Evolutionary conservation across 35 echinoderm and acorn worm genomes (phyloP), one percentile per base, ranked within the genome.

Genomic region (Ptychodera flava): DNA sequence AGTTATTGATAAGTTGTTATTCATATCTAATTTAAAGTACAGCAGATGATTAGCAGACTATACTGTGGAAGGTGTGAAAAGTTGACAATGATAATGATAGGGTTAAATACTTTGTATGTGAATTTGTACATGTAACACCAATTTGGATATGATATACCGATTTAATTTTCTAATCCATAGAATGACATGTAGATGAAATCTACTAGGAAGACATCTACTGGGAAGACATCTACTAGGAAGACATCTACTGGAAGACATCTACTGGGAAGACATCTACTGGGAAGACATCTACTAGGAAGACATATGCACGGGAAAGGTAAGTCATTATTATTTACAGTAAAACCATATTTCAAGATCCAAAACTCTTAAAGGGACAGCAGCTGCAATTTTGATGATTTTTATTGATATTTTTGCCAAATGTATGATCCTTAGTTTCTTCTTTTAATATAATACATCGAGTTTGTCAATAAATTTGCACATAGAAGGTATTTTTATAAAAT

Each of bases 121-220:
- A 64, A 64, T 64, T 64, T 64, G 45, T 64, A 12, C 6, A 64
- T 64, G 45, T 64, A 64, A 64, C 45, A 64, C 45, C 45, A 64
- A 64, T 64, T 64, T 64, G 6, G 45, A 22, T 64, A 64, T 64
- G 45, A 12, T n/a, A n/a, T n/a, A n/a, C n/a, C n/a, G n/a, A 64
- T 64, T 64, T 64, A 64, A 64, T 64, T 64, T 64, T 64, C 45
- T 64, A 12, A 64, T 64, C 45, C 45, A 64, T 64, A 64, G 45
- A 64, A 64, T 64, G 45, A 64, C 45, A 64, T 64, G 45, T 64
- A 64, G n/a, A n/a, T n/a, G n/a, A n/a, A n/a, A n/a, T n/a, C n/a
- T n/a, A n/a, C n/a, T n/a, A n/a, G 45, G 45, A 64, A 64, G 45
- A 64, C 45, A 64, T 64, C 45, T 64, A 64, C 45, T 64, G 6